These are phyloP conservation scores for Indri indri DNA, from an alignment of 2,113 vertebrate species.

Conservation along the genomic window DNA sequence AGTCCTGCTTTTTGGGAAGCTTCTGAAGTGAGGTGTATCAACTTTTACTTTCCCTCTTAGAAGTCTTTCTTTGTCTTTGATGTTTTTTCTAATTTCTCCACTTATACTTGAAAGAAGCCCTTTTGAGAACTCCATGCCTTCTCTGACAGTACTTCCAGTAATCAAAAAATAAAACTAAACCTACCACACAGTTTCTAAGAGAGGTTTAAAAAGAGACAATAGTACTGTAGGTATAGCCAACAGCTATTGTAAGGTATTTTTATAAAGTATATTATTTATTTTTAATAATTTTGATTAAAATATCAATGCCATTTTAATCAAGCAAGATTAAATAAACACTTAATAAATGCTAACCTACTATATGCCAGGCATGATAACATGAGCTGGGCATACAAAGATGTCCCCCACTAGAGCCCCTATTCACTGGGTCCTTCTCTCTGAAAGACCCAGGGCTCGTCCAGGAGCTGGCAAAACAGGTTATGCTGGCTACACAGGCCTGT, in stretches of 20 bases:
- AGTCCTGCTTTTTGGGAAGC: neutral
- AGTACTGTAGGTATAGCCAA: neutral
- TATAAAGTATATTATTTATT: neutral
- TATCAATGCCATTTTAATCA: neutral
- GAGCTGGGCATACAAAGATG: neutral
- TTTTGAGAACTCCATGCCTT: neutral
- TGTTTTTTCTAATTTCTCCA: slow-evolving; percentile 8
- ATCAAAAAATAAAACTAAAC: neutral
- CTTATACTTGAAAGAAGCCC: neutral
- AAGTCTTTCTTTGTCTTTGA: neutral
- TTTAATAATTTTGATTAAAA: neutral
- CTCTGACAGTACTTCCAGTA: neutral
- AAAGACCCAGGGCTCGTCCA: neutral
- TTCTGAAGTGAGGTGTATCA: neutral
- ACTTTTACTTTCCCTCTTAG: neutral
- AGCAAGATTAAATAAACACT: neutral
- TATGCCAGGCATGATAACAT: neutral
- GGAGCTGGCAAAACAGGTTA: neutral
- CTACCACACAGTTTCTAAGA: neutral
- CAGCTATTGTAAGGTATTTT: neutral
- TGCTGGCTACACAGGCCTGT: no score
- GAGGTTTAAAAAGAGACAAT: neutral
- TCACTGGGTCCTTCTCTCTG: neutral
- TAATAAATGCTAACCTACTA: neutral
- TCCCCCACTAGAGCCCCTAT: neutral